phyloP scores from a whole-genome alignment of 2,888 invertebrate species.

The Nesidiocoris tenuis region DNA sequence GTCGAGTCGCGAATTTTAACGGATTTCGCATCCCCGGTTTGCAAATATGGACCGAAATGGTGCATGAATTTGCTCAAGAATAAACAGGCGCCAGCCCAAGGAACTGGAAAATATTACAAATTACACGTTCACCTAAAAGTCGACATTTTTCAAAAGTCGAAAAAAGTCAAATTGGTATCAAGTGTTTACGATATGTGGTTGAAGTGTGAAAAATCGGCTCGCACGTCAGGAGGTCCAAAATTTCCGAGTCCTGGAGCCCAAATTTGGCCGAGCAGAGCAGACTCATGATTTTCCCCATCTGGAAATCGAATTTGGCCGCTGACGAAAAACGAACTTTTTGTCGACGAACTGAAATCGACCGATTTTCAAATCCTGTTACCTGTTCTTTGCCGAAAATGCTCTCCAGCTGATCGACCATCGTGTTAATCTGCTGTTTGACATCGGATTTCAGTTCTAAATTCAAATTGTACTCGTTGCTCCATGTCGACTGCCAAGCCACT shows the following conservation, averaged over 20 bases:
- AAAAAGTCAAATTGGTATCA: too few species aligned
- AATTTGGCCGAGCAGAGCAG: constrained; percentile 72
- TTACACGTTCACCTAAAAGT: too few species aligned
- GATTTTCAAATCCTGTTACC: constrained; percentile 56
- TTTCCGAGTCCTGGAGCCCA: constrained; percentile 79
- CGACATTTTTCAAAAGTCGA: too few species aligned
- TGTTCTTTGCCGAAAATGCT: constrained; percentile 66
- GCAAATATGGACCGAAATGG: constrained; percentile 66
- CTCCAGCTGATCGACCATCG: constrained; percentile 69
- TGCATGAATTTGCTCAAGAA: constrained; percentile 68
- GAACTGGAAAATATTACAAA: constrained; percentile 56
- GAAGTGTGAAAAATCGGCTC: constrained; percentile 65
- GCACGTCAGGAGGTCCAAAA: constrained; percentile 68
- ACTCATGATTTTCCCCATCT: constrained; percentile 40
- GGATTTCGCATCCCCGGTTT: constrained; percentile 50
- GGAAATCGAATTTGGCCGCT: too few species aligned
- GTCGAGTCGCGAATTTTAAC: constrained; percentile 29
- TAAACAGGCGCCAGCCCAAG: constrained; percentile 69
- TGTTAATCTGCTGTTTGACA: constrained; percentile 64
- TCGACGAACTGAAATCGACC: too few species aligned
- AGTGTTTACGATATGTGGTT: constrained; percentile 66
- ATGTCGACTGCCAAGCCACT: constrained; percentile 64
- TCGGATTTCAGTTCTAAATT: constrained; percentile 60
- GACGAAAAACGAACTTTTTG: background rate
- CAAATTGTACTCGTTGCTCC: constrained; percentile 62